phyloP scores from a whole-genome alignment of 2,797 vertebrate genomes.

The Parambassis ranga region DNA sequence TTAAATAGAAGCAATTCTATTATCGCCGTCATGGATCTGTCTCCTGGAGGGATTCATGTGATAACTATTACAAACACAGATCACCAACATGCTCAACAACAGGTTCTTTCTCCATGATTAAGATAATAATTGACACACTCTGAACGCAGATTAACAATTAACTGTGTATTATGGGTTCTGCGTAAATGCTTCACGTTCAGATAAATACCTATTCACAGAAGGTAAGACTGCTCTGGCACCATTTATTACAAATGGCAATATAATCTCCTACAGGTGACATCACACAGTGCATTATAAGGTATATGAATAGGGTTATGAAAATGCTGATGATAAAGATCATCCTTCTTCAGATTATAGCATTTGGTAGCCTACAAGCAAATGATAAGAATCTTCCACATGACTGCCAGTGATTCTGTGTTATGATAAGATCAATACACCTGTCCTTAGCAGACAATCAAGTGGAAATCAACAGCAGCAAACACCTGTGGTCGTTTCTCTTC shows the following conservation, averaged over 20 bases:
- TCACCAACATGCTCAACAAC: background rate
- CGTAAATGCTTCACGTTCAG: constrained; percentile 19
- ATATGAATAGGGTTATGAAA: background rate
- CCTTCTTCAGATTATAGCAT: too few species aligned
- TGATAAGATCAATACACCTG: background rate
- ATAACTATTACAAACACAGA: constrained; percentile 7
- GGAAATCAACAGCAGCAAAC: background rate
- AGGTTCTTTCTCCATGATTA: background rate
- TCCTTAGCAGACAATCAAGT: background rate
- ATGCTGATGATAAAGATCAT: too few species aligned
- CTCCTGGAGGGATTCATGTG: constrained; percentile 5
- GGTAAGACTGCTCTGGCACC: background rate
- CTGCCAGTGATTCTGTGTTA: background rate
- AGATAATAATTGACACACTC: constrained; percentile 55
- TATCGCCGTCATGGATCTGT: constrained; percentile 15
- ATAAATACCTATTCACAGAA: too few species aligned
- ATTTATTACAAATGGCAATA: background rate
- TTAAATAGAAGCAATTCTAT: constrained; percentile 31
- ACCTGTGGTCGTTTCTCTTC: background rate
- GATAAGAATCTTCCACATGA: background rate
- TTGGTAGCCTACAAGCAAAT: background rate
- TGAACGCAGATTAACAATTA: constrained; percentile 62
- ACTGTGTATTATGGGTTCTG: constrained; percentile 13
- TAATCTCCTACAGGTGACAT: background rate
- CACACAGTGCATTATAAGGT: background rate